Percentiles rank a stretch among this genome's conserved stretches.
Evolutionary conservation across 2,888 invertebrate species (phyloP).

Genomic region (Lasiommata megera): DNA sequence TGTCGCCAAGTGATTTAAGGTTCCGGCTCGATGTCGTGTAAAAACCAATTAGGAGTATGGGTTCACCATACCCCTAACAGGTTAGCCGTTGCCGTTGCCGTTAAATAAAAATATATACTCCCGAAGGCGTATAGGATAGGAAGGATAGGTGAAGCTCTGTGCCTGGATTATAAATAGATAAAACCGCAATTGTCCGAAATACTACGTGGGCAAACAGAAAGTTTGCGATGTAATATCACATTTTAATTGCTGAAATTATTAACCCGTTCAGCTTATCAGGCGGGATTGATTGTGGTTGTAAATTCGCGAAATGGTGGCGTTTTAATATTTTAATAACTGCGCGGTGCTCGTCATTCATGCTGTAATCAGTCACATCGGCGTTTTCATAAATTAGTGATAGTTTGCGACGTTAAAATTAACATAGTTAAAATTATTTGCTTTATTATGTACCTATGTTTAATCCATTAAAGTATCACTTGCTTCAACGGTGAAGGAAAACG

Average conservation of each 20-base stretch:
- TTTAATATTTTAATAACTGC: constrained; percentile 29
- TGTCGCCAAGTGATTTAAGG: no score
- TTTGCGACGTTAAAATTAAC: neutral
- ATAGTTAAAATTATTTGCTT: neutral
- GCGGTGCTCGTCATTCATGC: constrained; percentile 19
- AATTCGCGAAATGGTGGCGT: constrained; percentile 25
- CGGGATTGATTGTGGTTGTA: constrained; percentile 29
- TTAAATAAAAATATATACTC: no score
- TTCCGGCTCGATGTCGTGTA: no score
- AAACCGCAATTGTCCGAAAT: neutral
- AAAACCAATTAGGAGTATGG: no score
- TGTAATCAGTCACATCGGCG: constrained; percentile 12
- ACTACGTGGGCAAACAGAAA: neutral
- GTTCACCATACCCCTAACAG: no score
- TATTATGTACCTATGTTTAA: no score
- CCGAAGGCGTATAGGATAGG: no score
- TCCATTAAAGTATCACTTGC: no score
- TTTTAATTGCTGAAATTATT: constrained; percentile 16
- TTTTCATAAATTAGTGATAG: neutral
- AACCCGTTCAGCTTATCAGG: constrained; percentile 23
- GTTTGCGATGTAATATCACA: constrained; percentile 1
- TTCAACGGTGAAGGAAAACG: no score
- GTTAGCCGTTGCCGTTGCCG: no score
- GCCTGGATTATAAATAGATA: neutral
- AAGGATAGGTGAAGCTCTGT: no score